Evolutionary conservation across 2,113 vertebrate species (phyloP).

Genomic region (Heterotilapia buettikoferi): DNA sequence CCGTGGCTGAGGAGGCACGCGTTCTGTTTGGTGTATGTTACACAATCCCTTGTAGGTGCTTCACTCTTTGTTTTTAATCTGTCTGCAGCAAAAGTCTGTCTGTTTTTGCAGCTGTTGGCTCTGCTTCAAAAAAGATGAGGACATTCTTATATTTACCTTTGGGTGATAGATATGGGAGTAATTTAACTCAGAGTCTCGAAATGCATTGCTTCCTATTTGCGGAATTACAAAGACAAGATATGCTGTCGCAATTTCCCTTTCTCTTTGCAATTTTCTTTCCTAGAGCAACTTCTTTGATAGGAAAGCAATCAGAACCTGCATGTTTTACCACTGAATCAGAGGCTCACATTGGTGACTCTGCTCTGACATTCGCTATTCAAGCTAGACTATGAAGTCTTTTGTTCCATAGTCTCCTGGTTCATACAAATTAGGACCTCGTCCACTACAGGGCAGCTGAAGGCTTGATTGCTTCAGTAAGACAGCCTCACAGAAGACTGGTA

Average conservation of each 20-base stretch:
- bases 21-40: conserved; percentile 9
- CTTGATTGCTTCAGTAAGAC: not conserved
- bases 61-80: conserved; percentile 33
- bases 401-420: not conserved
- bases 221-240: conserved; percentile 14
- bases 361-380: not conserved
- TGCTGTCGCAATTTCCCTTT: not conserved
- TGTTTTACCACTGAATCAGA: not conserved
- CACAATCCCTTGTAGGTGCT: conserved; percentile 34
- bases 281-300: not conserved
- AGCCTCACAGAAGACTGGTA: not conserved
- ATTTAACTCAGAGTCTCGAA: conserved; percentile 8
- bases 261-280: not conserved
- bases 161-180: conserved; percentile 28
- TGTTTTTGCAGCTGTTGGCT: conserved; percentile 17
- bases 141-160: conserved; percentile 21
- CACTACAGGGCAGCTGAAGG: not conserved
- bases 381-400: not conserved
- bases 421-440: not conserved
- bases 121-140: conserved; percentile 2
- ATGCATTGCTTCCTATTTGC: not conserved
- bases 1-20: not conserved
- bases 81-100: conserved; percentile 4
- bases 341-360: not conserved
- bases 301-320: conserved; percentile 17